Evolutionary conservation across 2,797 vertebrate genomes (phyloP), one percentile per base, ranked within the genome.

Genomic region (Xenentodon cancila): DNA sequence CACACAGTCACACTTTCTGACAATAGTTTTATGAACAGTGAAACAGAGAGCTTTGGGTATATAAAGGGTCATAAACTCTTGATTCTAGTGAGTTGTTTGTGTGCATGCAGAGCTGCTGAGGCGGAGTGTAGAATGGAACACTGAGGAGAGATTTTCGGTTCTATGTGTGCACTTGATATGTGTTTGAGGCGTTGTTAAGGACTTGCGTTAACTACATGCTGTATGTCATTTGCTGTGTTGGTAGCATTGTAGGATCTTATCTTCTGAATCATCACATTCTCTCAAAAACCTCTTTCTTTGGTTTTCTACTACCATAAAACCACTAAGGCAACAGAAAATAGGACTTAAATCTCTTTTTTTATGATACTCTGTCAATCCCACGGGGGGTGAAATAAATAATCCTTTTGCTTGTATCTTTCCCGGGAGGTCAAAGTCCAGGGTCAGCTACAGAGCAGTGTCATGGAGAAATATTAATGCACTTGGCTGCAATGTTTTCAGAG

Each of bases 401-500:
- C 63, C 60, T 71, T 80, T 68, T 68, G 58, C 68, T 77, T 64
- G 71, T 60, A 68, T 60, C 44, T 68, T 68, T 77, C 34, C 40
- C n/a, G 53, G 34, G 27, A 80, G 75, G 80, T 80, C 79, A 84
- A 79, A 73, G 77, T 69, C 53, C 64, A 56, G 60, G 75, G 69
- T 69, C 64, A 58, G 73, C 53, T 34, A 19, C 55, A 68, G 56
- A 82, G 56, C 64, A 63, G 54, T 50, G 68, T 67, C 70, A 64
- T 64, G 53, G 25, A 53, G 59, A 75, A 67, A 57, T 50, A 79
- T 66, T 48, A 59, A n/a, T 34, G n/a, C 27, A 27, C 52, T 17
- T 43, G 4, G 25, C n/a, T 59, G 47, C 13, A 40, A 37, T 55
- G 49, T 67, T 75, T 64, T 80, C 37, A 18, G 47, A 53, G 53